Evolutionary conservation across 2,113 vertebrate genomes (phyloP).

Genomic region (Conger conger): DNA sequence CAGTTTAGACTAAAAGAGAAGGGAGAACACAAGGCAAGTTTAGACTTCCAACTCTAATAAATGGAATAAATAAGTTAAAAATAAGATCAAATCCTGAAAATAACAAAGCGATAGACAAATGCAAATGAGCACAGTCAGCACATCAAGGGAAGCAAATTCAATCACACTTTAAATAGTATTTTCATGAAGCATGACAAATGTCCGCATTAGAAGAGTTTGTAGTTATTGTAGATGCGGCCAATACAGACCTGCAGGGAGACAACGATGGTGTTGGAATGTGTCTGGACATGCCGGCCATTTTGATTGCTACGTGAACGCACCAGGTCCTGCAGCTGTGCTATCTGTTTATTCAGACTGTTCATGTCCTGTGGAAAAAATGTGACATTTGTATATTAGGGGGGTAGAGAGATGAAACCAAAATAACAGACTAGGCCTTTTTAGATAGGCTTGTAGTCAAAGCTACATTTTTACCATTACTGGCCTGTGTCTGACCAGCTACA

Average conservation of each 20-base stretch:
- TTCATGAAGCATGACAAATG: neutral
- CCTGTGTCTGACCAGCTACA: neutral
- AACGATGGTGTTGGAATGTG: constrained; percentile 91
- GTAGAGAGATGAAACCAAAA: neutral
- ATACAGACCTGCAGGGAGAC: constrained; percentile 84
- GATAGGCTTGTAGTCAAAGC: neutral
- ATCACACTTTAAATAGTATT: neutral
- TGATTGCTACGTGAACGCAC: constrained; percentile 78
- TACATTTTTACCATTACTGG: neutral
- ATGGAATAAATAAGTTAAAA: neutral
- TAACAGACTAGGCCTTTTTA: neutral
- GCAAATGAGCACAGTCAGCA: too few relatives aligned
- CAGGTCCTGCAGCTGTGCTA: constrained; percentile 87
- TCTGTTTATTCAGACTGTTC: constrained; percentile 90
- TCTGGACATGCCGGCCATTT: constrained; percentile 85
- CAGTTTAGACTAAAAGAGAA: constrained; percentile 80
- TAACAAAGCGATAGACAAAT: neutral
- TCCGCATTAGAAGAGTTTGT: neutral
- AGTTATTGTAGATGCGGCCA: neutral
- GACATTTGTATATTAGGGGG: neutral
- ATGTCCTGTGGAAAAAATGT: constrained; percentile 72
- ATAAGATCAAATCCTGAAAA: neutral
- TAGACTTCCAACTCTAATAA: neutral
- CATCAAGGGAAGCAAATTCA: neutral
- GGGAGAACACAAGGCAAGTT: neutral